Evolutionary conservation across 2,797 vertebrate genomes (phyloP).

Genomic region (Syngnathus acus): DNA sequence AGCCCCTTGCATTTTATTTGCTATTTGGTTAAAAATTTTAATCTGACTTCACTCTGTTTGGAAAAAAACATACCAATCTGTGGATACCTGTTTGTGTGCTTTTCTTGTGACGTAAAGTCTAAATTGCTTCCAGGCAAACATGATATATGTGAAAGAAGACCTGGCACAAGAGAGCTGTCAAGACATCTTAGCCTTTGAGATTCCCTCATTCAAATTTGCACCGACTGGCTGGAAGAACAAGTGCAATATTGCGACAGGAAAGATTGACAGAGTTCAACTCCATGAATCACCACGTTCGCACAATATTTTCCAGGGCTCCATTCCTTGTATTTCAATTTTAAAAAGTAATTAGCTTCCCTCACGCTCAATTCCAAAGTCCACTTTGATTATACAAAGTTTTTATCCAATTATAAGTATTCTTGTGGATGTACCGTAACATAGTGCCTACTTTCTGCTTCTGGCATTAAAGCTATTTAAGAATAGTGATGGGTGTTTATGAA

Average conservation of each 20-base stretch:
- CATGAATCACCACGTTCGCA: slow-evolving; percentile 28
- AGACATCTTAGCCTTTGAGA: slow-evolving; percentile 27
- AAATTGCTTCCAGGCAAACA: slow-evolving; percentile 57
- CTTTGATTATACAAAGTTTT: no score
- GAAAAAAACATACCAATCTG: slow-evolving; percentile 31
- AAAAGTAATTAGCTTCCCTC: no score
- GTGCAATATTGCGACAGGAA: slow-evolving; percentile 14
- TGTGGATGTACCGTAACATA: no score
- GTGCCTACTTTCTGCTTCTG: no score
- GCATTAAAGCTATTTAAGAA: no score
- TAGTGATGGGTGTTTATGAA: no score
- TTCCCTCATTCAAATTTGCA: neutral
- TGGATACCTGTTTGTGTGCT: slow-evolving; percentile 34
- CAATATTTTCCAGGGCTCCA: no score
- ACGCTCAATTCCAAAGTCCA: no score
- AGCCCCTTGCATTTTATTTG: slow-evolving; percentile 27
- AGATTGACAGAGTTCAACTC: slow-evolving; percentile 19
- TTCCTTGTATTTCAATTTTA: no score
- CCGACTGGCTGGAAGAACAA: neutral
- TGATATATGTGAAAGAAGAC: slow-evolving; percentile 33
- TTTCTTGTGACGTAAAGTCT: slow-evolving; percentile 39
- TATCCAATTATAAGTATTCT: no score
- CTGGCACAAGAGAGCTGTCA: slow-evolving; percentile 26
- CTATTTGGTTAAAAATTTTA: slow-evolving; percentile 25
- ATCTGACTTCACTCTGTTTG: slow-evolving; percentile 27